phyloP scores from a whole-genome alignment of 2,888 invertebrate genomes.

The Nephrotoma appendiculata region DNA sequence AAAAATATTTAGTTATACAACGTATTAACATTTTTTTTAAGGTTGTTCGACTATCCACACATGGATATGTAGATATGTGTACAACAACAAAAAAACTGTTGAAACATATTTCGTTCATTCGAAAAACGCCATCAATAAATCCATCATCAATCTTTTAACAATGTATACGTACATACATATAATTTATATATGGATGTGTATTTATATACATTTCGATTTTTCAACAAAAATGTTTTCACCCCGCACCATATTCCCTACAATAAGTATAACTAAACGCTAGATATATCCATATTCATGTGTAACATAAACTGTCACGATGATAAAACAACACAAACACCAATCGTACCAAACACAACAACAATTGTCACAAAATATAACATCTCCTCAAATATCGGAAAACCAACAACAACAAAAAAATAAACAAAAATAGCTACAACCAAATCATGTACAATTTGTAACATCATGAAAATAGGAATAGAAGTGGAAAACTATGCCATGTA shows the following conservation, averaged over 20 bases:
- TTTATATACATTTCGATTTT: neutral
- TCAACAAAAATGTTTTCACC: neutral
- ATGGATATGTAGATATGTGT: neutral
- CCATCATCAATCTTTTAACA: neutral
- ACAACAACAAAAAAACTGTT: neutral
- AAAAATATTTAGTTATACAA: neutral
- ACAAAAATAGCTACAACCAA: neutral
- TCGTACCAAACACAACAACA: neutral
- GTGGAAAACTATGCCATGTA: neutral
- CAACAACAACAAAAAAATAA: neutral
- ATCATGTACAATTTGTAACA: neutral
- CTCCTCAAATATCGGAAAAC: neutral
- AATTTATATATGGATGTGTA: neutral
- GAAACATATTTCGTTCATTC: neutral
- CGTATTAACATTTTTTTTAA: neutral
- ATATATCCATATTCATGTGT: neutral
- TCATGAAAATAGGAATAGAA: neutral
- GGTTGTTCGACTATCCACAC: neutral
- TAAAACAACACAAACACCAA: neutral
- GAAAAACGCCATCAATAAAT: neutral
- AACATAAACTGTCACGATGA: neutral
- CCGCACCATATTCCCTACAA: neutral
- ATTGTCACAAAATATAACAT: neutral
- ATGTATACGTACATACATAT: neutral
- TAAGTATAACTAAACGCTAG: neutral